phyloP scores from a whole-genome alignment of 2,797 vertebrate species.

The Macrochelys suwanniensis region DNA sequence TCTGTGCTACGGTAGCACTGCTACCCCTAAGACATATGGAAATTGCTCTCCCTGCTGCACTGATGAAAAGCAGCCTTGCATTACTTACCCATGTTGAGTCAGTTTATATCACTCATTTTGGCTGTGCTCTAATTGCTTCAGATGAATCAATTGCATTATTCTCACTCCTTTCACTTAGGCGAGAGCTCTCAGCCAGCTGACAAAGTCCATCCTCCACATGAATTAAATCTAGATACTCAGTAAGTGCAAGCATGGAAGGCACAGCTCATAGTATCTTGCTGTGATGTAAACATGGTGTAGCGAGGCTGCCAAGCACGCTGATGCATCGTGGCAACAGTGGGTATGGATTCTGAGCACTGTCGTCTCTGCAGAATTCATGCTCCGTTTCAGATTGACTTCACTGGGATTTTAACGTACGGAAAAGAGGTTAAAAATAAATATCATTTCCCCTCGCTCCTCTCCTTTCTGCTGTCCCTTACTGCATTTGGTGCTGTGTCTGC shows the following conservation, averaged over 20 bases:
- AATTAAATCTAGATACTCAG: neutral
- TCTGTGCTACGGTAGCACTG: neutral
- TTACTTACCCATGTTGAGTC: neutral
- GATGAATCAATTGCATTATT: neutral
- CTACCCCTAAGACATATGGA: accelerated
- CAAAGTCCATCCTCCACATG: neutral
- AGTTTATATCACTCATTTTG: neutral
- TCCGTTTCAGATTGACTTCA: neutral
- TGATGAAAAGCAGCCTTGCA: neutral
- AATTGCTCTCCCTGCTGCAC: neutral
- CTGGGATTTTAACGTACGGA: neutral
- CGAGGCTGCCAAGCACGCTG: accelerated
- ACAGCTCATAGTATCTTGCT: neutral
- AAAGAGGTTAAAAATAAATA: accelerated
- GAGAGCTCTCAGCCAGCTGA: neutral
- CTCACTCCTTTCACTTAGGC: neutral
- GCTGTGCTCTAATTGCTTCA: conserved; percentile 35
- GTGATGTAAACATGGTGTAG: neutral
- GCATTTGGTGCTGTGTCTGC: neutral
- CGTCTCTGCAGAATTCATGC: neutral
- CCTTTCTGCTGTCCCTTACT: neutral
- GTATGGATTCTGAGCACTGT: accelerated
- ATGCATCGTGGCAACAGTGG: neutral
- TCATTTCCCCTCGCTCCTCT: accelerated
- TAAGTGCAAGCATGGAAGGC: neutral